Conservation (phyloP, 2,797 vertebrate species). For the Myotis findleyi region DNA sequence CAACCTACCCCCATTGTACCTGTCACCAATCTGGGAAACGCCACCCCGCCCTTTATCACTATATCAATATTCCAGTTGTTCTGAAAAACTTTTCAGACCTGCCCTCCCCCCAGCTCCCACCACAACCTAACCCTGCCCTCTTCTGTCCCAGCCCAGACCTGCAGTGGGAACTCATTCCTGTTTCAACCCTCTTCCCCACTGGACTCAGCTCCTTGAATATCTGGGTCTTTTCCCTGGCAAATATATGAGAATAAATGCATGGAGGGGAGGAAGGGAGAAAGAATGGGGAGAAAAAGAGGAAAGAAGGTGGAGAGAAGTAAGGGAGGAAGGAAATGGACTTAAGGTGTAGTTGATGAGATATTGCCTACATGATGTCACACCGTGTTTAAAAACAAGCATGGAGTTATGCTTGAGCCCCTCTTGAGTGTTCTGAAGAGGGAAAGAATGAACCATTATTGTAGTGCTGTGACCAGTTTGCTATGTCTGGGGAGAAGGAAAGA, state of each 20-base stretch:
- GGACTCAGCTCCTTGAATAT: not conserved
- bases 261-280: not conserved
- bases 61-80: not conserved
- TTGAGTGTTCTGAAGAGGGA: not conserved
- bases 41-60: not conserved
- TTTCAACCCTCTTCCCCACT: not conserved
- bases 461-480: not conserved
- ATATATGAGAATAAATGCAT: not conserved
- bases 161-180: not conserved
- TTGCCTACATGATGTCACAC: not conserved
- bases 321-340: not conserved
- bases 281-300: not conserved
- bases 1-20: fast-evolving
- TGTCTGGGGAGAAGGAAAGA: not conserved
- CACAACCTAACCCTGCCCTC: not conserved
- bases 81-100: not conserved
- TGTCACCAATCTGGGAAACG: not conserved
- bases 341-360: not conserved
- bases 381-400: fast-evolving
- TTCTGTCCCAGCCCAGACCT: not conserved
- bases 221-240: not conserved
- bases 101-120: not conserved
- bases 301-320: not conserved
- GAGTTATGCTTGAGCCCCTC: not conserved
- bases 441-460: not conserved